Evolutionary conservation across 2,797 vertebrate genomes (phyloP).

Genomic region (Moxostoma hubbsi): DNA sequence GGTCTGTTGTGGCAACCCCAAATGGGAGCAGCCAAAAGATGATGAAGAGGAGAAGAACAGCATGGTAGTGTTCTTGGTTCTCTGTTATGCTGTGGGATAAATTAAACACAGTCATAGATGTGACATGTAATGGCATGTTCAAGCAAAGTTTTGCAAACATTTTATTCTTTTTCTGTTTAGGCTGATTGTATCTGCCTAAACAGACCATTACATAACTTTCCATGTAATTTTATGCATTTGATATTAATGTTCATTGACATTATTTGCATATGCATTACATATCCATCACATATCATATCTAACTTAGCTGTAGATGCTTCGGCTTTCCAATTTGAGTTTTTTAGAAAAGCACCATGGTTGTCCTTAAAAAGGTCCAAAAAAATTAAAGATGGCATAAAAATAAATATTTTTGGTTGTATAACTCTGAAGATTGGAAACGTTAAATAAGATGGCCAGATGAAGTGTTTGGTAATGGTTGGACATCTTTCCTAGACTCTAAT

Average conservation of each 20-base stretch:
- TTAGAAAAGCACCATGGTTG: background rate
- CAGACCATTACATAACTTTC: background rate
- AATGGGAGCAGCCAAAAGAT: too few species aligned
- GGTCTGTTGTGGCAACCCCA: too few species aligned
- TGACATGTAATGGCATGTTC: too few species aligned
- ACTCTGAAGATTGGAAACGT: background rate
- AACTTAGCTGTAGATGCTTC: too few species aligned
- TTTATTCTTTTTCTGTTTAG: too few species aligned
- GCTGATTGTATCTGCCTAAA: background rate
- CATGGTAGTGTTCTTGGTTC: too few species aligned
- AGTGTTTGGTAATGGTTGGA: slow-evolving; percentile 19
- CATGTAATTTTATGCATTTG: background rate
- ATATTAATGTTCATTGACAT: background rate
- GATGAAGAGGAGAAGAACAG: too few species aligned
- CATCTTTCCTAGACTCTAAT: background rate
- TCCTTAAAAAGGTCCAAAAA: background rate
- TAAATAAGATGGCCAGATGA: background rate
- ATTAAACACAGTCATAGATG: too few species aligned
- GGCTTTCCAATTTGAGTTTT: background rate
- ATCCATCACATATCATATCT: background rate
- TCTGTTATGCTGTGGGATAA: too few species aligned
- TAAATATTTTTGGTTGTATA: background rate
- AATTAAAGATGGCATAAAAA: background rate
- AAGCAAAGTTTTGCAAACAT: background rate
- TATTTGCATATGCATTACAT: background rate